phyloP scores from a whole-genome alignment of 2,113 vertebrate genomes.

The Bucco capensis region DNA sequence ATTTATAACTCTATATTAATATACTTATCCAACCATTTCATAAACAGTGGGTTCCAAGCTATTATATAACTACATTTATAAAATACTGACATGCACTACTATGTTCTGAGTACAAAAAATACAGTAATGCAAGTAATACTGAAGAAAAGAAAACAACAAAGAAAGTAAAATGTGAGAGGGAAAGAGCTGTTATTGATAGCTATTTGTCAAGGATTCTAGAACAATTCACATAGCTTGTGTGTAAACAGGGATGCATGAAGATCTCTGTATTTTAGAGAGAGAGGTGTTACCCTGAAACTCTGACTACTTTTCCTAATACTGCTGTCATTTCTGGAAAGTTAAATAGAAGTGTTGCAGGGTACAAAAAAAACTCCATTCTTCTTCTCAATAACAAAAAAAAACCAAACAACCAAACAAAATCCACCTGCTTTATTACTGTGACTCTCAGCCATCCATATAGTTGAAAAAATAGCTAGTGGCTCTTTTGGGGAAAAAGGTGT shows the following conservation, averaged over 20 bases:
- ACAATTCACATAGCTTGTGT: neutral
- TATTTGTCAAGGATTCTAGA: neutral
- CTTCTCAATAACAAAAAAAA: neutral
- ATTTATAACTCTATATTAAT: neutral
- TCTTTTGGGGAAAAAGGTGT: neutral
- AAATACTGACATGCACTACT: neutral
- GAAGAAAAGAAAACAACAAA: neutral
- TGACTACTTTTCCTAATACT: neutral
- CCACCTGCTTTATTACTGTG: neutral
- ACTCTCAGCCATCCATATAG: neutral
- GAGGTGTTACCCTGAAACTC: neutral
- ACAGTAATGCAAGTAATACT: neutral
- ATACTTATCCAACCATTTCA: neutral
- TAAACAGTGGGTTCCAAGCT: neutral
- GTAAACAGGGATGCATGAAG: neutral
- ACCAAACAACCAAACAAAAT: no score
- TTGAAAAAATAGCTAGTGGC: neutral
- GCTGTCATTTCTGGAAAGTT: neutral
- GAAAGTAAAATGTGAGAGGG: neutral
- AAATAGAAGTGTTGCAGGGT: neutral
- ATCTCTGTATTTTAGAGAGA: neutral
- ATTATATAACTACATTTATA: neutral
- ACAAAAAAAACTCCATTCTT: neutral
- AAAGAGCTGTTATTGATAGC: neutral
- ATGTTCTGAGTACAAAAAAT: neutral